phyloP scores from a whole-genome alignment of 1,140 invertebrate species.

The Zaprionus tsacasi region DNA sequence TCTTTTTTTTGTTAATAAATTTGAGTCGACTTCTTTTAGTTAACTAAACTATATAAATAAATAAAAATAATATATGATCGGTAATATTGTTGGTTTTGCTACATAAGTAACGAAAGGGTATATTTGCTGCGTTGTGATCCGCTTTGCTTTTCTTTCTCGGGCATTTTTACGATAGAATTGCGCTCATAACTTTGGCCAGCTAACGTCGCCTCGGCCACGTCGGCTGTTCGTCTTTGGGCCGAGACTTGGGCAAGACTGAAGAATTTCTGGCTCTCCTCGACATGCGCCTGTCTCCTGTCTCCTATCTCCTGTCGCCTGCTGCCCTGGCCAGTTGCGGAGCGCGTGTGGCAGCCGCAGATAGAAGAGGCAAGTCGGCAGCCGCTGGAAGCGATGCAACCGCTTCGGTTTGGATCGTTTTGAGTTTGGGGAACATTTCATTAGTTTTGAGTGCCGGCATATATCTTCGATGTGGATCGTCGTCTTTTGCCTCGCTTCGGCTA shows the following conservation, averaged over 20 bases:
- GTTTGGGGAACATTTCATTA: conserved; percentile 81
- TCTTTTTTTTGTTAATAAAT: no score
- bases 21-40: no score
- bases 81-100: no score
- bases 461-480: conserved; percentile 52
- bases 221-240: conserved; percentile 66
- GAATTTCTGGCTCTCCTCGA: conserved; percentile 54
- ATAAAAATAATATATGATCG: no score
- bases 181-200: conserved; percentile 72
- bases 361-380: conserved; percentile 6
- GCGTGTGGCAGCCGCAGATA: conserved; percentile 69
- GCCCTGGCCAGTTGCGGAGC: conserved; percentile 35
- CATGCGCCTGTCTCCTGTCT: conserved; percentile 46
- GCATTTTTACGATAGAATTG: conserved; percentile 81
- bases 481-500: conserved; percentile 62
- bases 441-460: conserved; percentile 82
- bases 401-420: conserved; percentile 63
- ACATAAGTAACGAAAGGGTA: conserved; percentile 10
- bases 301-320: conserved; percentile 22
- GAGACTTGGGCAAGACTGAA: conserved; percentile 55
- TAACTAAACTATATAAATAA: no score
- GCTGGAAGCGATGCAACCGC: neutral
- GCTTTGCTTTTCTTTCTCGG: conserved; percentile 48
- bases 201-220: conserved; percentile 38
- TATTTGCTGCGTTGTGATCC: neutral